Evolutionary conservation across 2,797 vertebrate genomes (phyloP).

Genomic region (Neosilurus hyrtlii): DNA sequence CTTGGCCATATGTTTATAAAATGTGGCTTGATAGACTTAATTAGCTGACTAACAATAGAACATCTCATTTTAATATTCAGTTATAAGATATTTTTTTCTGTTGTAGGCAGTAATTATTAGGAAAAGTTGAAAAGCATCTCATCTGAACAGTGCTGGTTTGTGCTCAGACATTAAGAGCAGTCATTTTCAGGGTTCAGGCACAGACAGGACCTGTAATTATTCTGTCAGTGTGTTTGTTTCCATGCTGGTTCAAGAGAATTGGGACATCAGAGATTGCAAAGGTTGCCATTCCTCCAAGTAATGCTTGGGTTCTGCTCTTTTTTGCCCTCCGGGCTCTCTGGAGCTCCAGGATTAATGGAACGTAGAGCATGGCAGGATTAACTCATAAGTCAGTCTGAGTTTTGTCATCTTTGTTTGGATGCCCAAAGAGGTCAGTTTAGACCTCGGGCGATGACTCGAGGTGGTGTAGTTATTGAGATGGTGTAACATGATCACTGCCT

Average conservation of each 20-base stretch:
- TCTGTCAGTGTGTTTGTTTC: slow-evolving; percentile 27
- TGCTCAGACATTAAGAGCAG: neutral
- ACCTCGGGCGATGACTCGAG: slow-evolving; percentile 18
- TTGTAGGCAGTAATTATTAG: neutral
- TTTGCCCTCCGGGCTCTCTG: slow-evolving; percentile 27
- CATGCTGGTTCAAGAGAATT: slow-evolving; percentile 9
- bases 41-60: neutral
- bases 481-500: slow-evolving; percentile 33
- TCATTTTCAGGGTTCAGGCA: slow-evolving; percentile 19
- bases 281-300: slow-evolving; percentile 34
- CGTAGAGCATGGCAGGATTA: slow-evolving; percentile 21
- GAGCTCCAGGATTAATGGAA: slow-evolving; percentile 44
- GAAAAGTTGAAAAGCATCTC: neutral
- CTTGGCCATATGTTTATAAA: neutral
- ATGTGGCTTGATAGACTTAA: neutral
- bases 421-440: slow-evolving; percentile 32
- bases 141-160: slow-evolving; percentile 8
- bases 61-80: neutral
- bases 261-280: slow-evolving; percentile 30
- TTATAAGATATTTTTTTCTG: neutral
- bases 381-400: slow-evolving; percentile 47
- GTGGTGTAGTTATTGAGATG: slow-evolving; percentile 29
- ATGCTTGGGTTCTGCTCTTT: slow-evolving; percentile 3
- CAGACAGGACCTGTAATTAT: slow-evolving; percentile 35
- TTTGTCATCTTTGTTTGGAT: slow-evolving; percentile 14